phyloP scores from a whole-genome alignment of 1,140 invertebrate species.

The Magallana angulata region DNA sequence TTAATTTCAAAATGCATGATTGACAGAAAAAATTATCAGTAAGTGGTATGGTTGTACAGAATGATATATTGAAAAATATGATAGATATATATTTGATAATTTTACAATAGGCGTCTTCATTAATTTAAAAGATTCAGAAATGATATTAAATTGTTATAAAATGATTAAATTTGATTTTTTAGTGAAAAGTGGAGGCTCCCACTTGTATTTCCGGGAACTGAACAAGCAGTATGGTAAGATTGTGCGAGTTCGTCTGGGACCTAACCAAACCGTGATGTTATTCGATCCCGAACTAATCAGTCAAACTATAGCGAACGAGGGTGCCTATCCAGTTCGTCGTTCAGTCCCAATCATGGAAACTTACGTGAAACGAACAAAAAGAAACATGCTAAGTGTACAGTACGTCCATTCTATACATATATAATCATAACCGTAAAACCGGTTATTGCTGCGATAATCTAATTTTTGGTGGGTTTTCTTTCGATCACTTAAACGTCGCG shows the following conservation, averaged over 20 bases:
- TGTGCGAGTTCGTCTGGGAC: not conserved
- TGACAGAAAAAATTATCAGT: too few species aligned
- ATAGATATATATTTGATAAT: too few species aligned
- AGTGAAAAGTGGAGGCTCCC: not conserved
- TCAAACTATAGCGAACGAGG: conserved; percentile 23
- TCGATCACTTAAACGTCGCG: too few species aligned
- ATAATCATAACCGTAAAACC: too few species aligned
- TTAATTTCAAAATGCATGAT: too few species aligned
- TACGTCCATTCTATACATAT: not conserved
- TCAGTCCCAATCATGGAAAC: conserved; percentile 35
- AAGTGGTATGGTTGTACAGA: too few species aligned
- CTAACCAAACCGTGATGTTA: not conserved
- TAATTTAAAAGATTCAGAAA: too few species aligned
- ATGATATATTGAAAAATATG: too few species aligned
- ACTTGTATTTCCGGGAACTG: conserved; percentile 27
- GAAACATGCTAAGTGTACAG: not conserved
- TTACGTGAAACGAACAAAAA: conserved; percentile 1
- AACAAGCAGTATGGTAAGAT: conserved; percentile 44
- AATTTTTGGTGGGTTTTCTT: too few species aligned
- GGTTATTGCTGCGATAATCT: too few species aligned
- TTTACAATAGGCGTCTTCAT: too few species aligned
- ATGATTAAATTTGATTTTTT: not conserved
- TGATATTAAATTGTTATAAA: too few species aligned
- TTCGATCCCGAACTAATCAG: conserved; percentile 43
- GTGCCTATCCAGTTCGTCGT: conserved; percentile 19